These are phyloP conservation scores for Zelostemma sp. DNA, from an alignment of 1,140 invertebrate species.

Conservation along the genomic window DNA sequence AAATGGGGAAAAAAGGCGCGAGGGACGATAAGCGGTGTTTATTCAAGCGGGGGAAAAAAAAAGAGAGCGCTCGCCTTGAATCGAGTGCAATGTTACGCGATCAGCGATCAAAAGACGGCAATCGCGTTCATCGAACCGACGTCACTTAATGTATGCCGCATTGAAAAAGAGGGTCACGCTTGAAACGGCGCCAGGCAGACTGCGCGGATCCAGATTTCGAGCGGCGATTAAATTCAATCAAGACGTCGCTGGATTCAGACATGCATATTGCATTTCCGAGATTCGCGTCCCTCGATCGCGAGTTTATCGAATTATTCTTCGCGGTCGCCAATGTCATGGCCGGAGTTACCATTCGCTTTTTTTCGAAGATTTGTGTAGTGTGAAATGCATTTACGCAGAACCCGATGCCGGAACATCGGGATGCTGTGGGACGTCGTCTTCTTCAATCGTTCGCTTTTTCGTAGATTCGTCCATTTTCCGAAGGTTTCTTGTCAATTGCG, in stretches of 20 bases:
- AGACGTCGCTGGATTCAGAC: conserved; percentile 37
- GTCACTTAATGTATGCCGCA: conserved; percentile 45
- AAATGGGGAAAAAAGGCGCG: no score
- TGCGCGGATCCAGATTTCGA: conserved; percentile 50
- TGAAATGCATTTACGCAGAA: no score
- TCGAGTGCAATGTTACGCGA: conserved; percentile 37
- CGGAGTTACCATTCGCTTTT: no score
- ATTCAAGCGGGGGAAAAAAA: conserved; percentile 14
- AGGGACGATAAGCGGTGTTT: not conserved
- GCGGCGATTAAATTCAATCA: conserved; percentile 48
- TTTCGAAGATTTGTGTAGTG: conserved; percentile 23
- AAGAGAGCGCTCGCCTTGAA: conserved; percentile 29
- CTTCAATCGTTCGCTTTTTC: no score
- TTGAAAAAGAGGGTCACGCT: conserved; percentile 44
- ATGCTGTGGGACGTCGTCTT: no score
- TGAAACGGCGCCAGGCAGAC: conserved; percentile 46
- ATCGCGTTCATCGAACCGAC: conserved; percentile 44
- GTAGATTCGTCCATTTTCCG: no score
- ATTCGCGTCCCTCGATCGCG: conserved; percentile 34
- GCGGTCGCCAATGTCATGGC: no score
- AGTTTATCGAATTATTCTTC: conserved; percentile 42
- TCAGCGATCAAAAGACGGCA: conserved; percentile 40
- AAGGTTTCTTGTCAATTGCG: no score
- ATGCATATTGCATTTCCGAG: conserved; percentile 40
- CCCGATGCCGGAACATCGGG: no score